These are phyloP conservation scores for Poecilus cupreus DNA, from an alignment of 2,888 invertebrate genomes.

Conservation along the genomic window DNA sequence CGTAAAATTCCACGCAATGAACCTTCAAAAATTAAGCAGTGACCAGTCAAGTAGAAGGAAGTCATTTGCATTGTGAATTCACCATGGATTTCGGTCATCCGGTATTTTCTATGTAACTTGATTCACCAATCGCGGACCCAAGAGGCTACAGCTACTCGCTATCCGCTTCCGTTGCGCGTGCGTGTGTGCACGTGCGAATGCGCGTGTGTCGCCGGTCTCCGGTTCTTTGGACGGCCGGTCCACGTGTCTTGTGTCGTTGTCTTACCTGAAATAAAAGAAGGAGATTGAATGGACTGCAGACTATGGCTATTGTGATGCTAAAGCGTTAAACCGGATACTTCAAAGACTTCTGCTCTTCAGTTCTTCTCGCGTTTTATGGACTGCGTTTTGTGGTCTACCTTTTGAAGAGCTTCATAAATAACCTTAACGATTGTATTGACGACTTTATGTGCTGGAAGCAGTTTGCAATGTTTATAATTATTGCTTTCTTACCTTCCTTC, in stretches of 20 bases:
- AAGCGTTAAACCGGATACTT: constrained; percentile 6
- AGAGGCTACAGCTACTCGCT: background rate
- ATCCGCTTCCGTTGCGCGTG: background rate
- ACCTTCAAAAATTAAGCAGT: background rate
- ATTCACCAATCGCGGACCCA: background rate
- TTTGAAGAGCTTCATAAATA: background rate
- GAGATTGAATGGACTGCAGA: background rate
- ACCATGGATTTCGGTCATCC: constrained; percentile 17
- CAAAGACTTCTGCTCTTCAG: background rate
- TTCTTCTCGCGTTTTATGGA: background rate
- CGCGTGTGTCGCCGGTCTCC: background rate
- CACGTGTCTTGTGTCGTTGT: background rate
- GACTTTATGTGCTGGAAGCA: background rate
- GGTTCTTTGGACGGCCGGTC: background rate
- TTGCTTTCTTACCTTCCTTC: too few species aligned
- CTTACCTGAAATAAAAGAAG: background rate
- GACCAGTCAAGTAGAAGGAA: background rate
- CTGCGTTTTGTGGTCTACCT: background rate
- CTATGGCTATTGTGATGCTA: constrained; percentile 1
- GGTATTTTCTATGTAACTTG: constrained; percentile 13
- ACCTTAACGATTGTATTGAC: background rate
- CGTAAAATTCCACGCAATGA: too few species aligned
- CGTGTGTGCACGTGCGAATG: background rate
- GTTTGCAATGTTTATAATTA: too few species aligned
- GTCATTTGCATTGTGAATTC: constrained; percentile 26